A percentile compares a stretch with the other conserved stretches of the same genome.
phyloP scores from a whole-genome alignment of 2,113 vertebrate species.

The Pelodiscus sinensis region DNA sequence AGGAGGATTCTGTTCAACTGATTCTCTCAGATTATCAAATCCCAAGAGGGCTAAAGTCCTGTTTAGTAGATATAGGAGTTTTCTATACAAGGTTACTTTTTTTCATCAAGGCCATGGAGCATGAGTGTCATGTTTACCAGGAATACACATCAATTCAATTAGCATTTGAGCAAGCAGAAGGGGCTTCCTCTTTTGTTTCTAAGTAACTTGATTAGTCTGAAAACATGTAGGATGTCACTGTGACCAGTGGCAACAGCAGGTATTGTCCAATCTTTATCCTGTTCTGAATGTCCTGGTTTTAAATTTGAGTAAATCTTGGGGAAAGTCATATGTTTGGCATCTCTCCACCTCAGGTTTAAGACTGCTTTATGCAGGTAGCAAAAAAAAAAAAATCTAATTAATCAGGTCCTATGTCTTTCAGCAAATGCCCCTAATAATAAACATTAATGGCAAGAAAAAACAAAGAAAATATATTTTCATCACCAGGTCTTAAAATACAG shows the following conservation, averaged over 20 bases:
- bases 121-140: neutral
- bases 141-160: neutral
- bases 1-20: neutral
- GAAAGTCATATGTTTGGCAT: neutral
- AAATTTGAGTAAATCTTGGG: neutral
- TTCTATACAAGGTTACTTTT: neutral
- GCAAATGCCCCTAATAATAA: neutral
- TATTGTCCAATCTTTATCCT: neutral
- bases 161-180: neutral
- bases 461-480: neutral
- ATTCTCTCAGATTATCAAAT: neutral
- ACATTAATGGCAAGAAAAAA: neutral
- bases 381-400: accelerated
- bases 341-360: neutral
- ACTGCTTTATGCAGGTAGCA: neutral
- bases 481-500: neutral
- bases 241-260: neutral
- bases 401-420: neutral
- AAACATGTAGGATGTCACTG: neutral
- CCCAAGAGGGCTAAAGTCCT: neutral
- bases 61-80: neutral
- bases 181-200: neutral
- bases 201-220: neutral
- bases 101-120: neutral
- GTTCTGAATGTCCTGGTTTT: neutral